Evolutionary conservation across 2,888 invertebrate species (phyloP), one percentile per base, ranked within the genome.

Genomic region (Trichogramma dendrolimi): DNA sequence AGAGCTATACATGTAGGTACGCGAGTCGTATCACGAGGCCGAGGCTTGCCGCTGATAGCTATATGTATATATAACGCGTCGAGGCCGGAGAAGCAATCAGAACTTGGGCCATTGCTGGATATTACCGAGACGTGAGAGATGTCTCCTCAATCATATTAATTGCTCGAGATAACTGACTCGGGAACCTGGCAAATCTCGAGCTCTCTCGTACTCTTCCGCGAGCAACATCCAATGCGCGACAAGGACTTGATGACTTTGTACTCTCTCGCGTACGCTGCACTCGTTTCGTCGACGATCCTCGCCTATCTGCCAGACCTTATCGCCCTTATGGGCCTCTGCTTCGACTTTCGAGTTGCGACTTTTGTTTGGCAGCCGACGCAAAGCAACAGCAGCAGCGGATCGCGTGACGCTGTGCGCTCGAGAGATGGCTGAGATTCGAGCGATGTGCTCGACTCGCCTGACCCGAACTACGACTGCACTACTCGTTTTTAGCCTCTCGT

Each of bases 61-160:
- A 27, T 27, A 27, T 27, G 52, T 44, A 58, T 46, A 54, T 50
- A 56, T 57, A 57, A 64, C 14, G 8, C 43, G 65, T 54, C 55
- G 71, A 70, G 68, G 69, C 69, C 70, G 75, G 75, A 72, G 77
- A 78, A 78, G 78, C 77, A 78, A 78, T 78, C 78, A 78, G 78
- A 78, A 78, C 78, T 78, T 78, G 77, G 77, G 77, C 77, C 77
- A 78, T 78, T 77, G 74, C 76, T 77, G 74, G 76, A 78, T 78
- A 78, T 77, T 77, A 78, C 78, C 70, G 73, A 75, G 77, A 78
- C 77, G 76, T 77, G 78, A 78, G 78, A 78, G 76, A 78, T 77
- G 78, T 77, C 77, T 75, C 77, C 77, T 78, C 77, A 75, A 78
- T 78, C 78, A 78, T 77, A 78, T 77, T 78, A 78, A 78, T 78